phyloP scores from a whole-genome alignment of 2,113 vertebrate genomes.

The Cervus canadensis region DNA sequence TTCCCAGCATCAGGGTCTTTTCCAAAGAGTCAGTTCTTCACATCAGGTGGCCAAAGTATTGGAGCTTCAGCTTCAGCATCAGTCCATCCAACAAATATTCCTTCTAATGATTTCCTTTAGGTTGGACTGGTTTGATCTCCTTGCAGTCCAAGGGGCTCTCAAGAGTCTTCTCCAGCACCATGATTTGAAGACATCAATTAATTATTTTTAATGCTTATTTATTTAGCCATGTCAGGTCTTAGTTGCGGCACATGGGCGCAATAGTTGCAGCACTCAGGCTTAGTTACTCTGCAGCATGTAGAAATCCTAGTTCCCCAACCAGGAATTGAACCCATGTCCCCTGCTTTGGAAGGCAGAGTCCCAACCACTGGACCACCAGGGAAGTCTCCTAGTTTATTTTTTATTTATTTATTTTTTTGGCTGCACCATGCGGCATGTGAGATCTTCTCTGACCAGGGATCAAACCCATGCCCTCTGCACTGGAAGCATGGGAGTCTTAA shows the following conservation, averaged over 20 bases:
- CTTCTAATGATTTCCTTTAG: background rate
- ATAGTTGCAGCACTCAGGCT: accelerated
- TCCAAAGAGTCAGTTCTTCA: background rate
- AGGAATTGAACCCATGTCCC: background rate
- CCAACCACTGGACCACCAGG: background rate
- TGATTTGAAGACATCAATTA: background rate
- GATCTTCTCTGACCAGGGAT: background rate
- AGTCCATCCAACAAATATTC: background rate
- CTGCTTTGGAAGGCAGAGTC: background rate
- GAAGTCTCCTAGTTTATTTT: background rate
- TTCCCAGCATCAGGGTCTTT: background rate
- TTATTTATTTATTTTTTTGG: background rate
- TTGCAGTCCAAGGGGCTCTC: background rate
- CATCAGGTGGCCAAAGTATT: background rate
- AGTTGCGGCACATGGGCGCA: accelerated
- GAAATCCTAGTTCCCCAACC: background rate
- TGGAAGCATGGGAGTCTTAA: background rate
- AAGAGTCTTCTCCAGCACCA: background rate
- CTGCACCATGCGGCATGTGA: background rate
- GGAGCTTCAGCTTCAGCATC: background rate
- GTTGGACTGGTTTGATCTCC: background rate
- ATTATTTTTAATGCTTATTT: background rate
- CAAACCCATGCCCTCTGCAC: background rate
- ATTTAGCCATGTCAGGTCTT: background rate
- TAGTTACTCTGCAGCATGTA: background rate